Conservation (phyloP, 2,888 invertebrate species). For the Drosophila paramelanica region DNA sequence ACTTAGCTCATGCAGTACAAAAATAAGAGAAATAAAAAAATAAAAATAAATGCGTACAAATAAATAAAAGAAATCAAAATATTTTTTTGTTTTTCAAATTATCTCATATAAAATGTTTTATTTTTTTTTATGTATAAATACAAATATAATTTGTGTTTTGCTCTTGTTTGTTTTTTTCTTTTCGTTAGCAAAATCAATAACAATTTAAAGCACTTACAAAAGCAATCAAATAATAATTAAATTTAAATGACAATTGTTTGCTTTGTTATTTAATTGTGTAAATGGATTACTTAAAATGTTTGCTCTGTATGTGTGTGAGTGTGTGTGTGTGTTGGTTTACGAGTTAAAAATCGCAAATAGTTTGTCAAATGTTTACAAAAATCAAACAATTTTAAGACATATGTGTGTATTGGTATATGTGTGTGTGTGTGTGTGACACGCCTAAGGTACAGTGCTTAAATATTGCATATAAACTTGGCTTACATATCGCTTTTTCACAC, state of each 20-base stretch:
- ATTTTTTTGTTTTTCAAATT: slow-evolving; percentile 38
- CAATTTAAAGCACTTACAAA: slow-evolving; percentile 72
- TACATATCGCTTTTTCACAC: slow-evolving; percentile 18
- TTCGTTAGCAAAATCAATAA: slow-evolving; percentile 66
- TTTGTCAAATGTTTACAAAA: slow-evolving; percentile 7
- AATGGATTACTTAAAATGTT: slow-evolving; percentile 42
- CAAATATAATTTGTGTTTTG: slow-evolving; percentile 68
- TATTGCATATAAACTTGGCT: slow-evolving; percentile 56
- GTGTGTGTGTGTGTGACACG: slow-evolving; percentile 20
- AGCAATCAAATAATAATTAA: slow-evolving; percentile 48
- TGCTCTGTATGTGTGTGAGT: slow-evolving; percentile 29
- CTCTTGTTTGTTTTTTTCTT: slow-evolving; percentile 24
- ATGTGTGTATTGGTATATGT: slow-evolving; percentile 3
- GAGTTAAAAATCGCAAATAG: neutral
- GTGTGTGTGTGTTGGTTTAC: slow-evolving; percentile 5
- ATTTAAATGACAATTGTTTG: slow-evolving; percentile 40
- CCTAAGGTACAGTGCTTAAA: slow-evolving; percentile 59
- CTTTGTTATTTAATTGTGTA: slow-evolving; percentile 6
- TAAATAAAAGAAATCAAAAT: slow-evolving; percentile 11
- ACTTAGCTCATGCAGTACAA: slow-evolving; percentile 4
- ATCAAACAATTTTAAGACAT: slow-evolving; percentile 4
- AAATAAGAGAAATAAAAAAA: neutral
- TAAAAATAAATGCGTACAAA: neutral
- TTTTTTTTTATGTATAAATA: slow-evolving; percentile 73
- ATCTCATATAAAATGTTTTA: slow-evolving; percentile 70